Conservation (phyloP, 2,888 invertebrate species). For the Catocala nupta region DNA sequence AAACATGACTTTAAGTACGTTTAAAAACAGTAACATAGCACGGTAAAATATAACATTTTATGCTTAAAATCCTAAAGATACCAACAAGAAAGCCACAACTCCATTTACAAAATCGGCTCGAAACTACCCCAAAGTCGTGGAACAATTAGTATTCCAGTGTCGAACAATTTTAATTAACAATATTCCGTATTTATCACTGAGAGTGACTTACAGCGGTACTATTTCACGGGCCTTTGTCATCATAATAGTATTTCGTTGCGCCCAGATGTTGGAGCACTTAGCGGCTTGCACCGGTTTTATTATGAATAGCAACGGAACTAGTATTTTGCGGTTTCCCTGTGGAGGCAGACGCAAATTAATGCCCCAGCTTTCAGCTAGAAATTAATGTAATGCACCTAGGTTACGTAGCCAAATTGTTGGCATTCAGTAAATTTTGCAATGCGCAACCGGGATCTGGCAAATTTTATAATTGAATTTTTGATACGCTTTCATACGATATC, state of each 20-base stretch:
- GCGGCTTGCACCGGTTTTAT: conserved; percentile 83
- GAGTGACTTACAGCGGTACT: conserved; percentile 46
- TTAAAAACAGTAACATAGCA: too few species aligned
- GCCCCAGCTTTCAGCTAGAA: conserved; percentile 83
- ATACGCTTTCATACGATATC: conserved; percentile 47
- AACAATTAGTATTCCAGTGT: conserved; percentile 34
- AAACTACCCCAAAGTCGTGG: conserved; percentile 13
- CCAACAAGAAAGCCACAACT: not conserved
- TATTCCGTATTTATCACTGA: conserved; percentile 39
- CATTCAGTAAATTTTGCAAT: conserved; percentile 76
- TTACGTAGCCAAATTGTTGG: conserved; percentile 82
- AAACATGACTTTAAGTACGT: too few species aligned
- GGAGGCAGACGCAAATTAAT: conserved; percentile 85
- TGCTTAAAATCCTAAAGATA: not conserved
- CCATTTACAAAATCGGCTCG: conserved; percentile 2
- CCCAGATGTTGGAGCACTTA: conserved; percentile 85
- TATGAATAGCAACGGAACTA: conserved; percentile 86
- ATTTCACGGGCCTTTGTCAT: conserved; percentile 72
- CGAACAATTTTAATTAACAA: conserved; percentile 44
- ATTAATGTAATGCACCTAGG: conserved; percentile 86
- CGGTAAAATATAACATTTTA: not conserved
- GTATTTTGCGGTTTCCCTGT: conserved; percentile 84
- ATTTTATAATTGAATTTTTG: conserved; percentile 80
- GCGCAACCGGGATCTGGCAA: conserved; percentile 56
- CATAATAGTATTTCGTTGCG: conserved; percentile 79